phyloP scores from a whole-genome alignment of 2,888 invertebrate genomes.

The Stictocephala bisonia region DNA sequence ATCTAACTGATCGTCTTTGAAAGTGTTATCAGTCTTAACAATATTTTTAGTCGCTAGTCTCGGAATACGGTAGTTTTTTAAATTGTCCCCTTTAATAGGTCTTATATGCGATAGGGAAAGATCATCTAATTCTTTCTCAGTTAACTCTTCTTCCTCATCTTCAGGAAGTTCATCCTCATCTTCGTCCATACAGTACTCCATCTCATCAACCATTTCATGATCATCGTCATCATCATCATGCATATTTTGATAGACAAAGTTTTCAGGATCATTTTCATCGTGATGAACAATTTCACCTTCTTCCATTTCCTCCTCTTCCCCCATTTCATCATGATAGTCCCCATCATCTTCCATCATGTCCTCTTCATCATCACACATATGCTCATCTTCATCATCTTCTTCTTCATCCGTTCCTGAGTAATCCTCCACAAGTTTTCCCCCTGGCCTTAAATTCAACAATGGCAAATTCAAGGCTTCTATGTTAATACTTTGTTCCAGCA shows the following conservation, averaged over 20 bases:
- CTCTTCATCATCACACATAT: constrained; percentile 12
- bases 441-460: constrained; percentile 38
- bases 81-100: background rate
- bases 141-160: constrained; percentile 50
- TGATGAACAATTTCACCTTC: constrained; percentile 63
- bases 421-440: background rate
- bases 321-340: constrained; percentile 62
- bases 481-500: constrained; percentile 78
- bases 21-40: no score
- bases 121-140: constrained; percentile 51
- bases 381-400: constrained; percentile 10
- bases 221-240: constrained; percentile 22
- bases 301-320: constrained; percentile 65
- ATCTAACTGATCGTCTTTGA: no score
- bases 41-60: constrained; percentile 16
- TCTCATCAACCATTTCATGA: background rate
- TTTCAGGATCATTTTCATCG: background rate
- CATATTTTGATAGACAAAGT: constrained; percentile 47
- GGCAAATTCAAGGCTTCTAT: constrained; percentile 71
- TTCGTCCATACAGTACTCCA: constrained; percentile 20
- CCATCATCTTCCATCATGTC: constrained; percentile 32
- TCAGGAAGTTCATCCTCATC: constrained; percentile 54
- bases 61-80: constrained; percentile 9
- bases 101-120: background rate
- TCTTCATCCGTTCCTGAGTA: constrained; percentile 20